These are phyloP conservation scores for Pica pica DNA, from an alignment of 2,113 vertebrate genomes.

Conservation along the genomic window DNA sequence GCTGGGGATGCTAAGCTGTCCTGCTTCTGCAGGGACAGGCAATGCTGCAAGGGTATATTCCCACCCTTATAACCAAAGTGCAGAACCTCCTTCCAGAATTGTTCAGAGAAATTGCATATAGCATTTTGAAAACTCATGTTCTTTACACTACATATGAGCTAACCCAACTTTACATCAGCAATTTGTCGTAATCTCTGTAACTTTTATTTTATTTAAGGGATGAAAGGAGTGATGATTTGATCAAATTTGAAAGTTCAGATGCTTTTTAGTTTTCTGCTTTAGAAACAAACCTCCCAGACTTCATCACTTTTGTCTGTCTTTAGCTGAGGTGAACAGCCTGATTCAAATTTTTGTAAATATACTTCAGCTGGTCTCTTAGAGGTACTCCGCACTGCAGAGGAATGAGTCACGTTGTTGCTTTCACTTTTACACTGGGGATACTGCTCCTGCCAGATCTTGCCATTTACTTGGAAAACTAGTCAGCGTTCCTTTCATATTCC, in stretches of 20 bases:
- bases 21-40: neutral
- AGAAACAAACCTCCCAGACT: neutral
- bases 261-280: neutral
- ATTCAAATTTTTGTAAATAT: slow-evolving; percentile 51
- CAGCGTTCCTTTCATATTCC: neutral
- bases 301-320: neutral
- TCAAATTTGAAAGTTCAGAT: neutral
- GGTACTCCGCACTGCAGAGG: slow-evolving; percentile 60
- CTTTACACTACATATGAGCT: neutral
- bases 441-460: slow-evolving; percentile 54
- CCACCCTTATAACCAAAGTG: neutral
- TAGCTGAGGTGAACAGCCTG: slow-evolving; percentile 25
- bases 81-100: neutral
- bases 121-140: neutral
- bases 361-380: slow-evolving; percentile 39
- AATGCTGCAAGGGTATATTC: neutral
- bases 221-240: neutral
- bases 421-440: slow-evolving; percentile 51
- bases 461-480: slow-evolving; percentile 55
- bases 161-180: neutral
- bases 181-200: neutral
- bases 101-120: neutral
- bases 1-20: neutral
- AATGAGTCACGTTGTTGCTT: slow-evolving; percentile 62
- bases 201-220: neutral